Base-by-base conservation (phyloP, 2,797 vertebrate species). In the Epinephelus malabaricus region DNA sequence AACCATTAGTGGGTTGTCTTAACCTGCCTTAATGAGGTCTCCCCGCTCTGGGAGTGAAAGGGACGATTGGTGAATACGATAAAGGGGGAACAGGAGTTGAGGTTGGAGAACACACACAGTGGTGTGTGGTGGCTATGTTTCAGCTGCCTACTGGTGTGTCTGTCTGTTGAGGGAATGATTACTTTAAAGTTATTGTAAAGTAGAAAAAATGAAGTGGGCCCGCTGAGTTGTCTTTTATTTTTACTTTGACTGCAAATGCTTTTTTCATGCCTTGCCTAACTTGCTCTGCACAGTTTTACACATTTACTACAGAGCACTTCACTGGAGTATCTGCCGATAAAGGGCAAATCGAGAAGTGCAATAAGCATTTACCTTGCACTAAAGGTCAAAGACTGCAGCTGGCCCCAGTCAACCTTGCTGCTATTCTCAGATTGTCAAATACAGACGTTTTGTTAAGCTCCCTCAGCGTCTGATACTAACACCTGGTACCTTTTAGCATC, bases 21-120 rank as follows among this genome's bases (percentile, higher is more conserved):
- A 95, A 95, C 90, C 95, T 86, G 83, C 89, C 89, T 92, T 94
- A 95, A 95, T 95, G 94, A 95, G 92, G 93, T 95, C 92, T 94
- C 88, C 81, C 87, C 86, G 90, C 89, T 88, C 89, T 71, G 88
- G 90, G 92, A 93, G 90, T 78, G 84, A 87, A 89, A 76, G 85
- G 78, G 85, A 89, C 84, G 80, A 87, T 78, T 73, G 76, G 78
- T 88, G 90, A 89, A 86, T 90, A 84, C 55, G 72, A 86, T 91
- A 82, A 84, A 90, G 87, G 38, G 78, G 75, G 72, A 77, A 56
- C 75, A 77, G 60, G 71, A 73, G 61, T 27, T n/a, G 55, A 54
- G 70, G 58, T 59, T 79, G 67, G 67, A 78, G 78, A 86, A 85
- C 69, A 78, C 65, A 76, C 60, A 55, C 60, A 34, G 64, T 12